Percentiles rank a stretch among this genome's conserved stretches.
phyloP scores from a whole-genome alignment of 2,797 vertebrate genomes.

The Eupleurogrammus muticus region DNA sequence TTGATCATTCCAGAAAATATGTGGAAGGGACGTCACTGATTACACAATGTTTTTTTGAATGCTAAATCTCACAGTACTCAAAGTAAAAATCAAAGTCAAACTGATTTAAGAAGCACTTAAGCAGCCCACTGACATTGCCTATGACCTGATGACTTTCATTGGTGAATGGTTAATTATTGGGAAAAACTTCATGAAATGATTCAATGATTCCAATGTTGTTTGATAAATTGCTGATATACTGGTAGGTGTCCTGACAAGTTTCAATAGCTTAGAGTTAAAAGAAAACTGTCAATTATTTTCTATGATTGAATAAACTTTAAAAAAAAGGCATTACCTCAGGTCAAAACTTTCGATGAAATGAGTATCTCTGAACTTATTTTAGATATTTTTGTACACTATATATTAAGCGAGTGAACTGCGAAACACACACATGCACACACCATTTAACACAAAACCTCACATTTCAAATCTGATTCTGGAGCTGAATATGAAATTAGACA shows the following conservation, averaged over 20 bases:
- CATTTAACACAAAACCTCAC: slow-evolving; percentile 4
- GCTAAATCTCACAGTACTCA: not conserved
- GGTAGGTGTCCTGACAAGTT: too few relatives aligned
- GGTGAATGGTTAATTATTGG: too few relatives aligned
- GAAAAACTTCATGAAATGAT: too few relatives aligned
- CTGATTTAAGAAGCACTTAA: not conserved
- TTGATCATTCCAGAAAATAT: not conserved
- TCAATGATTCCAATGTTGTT: too few relatives aligned
- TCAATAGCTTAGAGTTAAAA: too few relatives aligned
- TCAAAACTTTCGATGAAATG: not conserved
- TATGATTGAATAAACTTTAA: too few relatives aligned
- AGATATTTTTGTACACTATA: not conserved
- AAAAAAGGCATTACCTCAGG: too few relatives aligned
- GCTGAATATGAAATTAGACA: slow-evolving; percentile 45
- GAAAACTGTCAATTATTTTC: too few relatives aligned
- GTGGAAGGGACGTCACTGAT: not conserved
- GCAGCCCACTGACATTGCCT: slow-evolving; percentile 2
- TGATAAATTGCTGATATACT: too few relatives aligned
- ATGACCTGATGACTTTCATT: slow-evolving; percentile 3
- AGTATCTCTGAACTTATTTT: not conserved
- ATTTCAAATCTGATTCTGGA: slow-evolving; percentile 41
- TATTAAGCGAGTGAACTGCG: not conserved
- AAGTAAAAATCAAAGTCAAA: not conserved
- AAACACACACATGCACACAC: slow-evolving; percentile 3
- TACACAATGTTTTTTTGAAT: not conserved